Evolutionary conservation across 2,113 vertebrate genomes (phyloP).

Genomic region (Pteronura brasiliensis): DNA sequence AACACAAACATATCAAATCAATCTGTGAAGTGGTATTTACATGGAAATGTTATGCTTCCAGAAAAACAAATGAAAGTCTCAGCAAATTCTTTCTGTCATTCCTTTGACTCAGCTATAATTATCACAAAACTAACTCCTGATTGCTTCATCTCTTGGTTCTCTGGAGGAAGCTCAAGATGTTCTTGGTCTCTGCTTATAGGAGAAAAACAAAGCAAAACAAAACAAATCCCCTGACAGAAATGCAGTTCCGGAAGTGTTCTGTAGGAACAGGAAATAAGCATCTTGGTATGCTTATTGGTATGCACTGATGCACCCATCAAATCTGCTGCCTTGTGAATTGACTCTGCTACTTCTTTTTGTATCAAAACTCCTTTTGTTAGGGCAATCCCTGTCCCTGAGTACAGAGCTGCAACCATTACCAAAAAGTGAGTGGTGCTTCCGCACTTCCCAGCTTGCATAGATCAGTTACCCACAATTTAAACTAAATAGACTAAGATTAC

Average conservation of each 20-base stretch:
- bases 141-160: not conserved
- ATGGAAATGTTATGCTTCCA: not conserved
- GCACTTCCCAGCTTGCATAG: rapidly evolving
- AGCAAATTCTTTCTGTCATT: not conserved
- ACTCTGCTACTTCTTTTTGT: not conserved
- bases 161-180: not conserved
- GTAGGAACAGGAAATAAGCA: not conserved
- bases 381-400: rapidly evolving
- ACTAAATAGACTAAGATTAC: not conserved
- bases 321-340: rapidly evolving
- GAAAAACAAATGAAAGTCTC: not conserved
- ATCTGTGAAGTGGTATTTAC: not conserved
- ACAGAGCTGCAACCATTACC: rapidly evolving
- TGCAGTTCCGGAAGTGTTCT: not conserved
- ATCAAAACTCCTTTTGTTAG: not conserved
- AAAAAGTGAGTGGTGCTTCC: rapidly evolving
- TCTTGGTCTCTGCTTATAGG: not conserved
- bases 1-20: not conserved
- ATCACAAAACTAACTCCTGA: not conserved
- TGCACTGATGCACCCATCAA: rapidly evolving
- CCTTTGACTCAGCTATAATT: not conserved
- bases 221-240: too few relatives aligned
- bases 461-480: not conserved
- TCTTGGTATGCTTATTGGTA: rapidly evolving
- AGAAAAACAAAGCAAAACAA: not conserved